These are phyloP conservation scores for Limnephilus lunatus DNA, from an alignment of 2,888 invertebrate species.

Conservation along the genomic window DNA sequence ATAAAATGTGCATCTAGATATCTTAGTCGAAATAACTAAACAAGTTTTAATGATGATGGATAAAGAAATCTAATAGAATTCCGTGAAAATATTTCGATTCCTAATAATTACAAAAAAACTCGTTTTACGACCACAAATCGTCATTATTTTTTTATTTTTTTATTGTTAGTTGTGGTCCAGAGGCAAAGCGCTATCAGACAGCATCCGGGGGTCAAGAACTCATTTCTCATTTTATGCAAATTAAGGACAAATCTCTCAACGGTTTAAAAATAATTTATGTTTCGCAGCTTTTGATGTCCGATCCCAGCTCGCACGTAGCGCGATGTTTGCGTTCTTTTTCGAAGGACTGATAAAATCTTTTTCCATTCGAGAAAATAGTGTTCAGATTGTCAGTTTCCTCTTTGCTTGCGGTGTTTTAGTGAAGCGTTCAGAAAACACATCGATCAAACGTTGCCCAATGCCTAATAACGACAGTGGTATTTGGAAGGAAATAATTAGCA, in stretches of 20 bases:
- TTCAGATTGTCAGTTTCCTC: not conserved
- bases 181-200: not conserved
- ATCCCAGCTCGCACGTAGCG: not conserved
- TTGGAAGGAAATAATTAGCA: constrained; percentile 6
- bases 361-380: not conserved
- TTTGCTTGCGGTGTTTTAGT: not conserved
- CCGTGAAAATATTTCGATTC: not conserved
- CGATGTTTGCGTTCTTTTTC: not conserved
- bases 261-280: not conserved
- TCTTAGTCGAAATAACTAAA: not conserved
- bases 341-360: not conserved
- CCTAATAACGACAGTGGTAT: not conserved
- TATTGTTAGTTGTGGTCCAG: not conserved
- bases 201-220: not conserved
- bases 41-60: not conserved
- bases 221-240: not conserved
- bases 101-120: not conserved
- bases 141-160: not conserved
- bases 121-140: not conserved
- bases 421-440: not conserved
- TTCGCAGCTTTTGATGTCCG: not conserved
- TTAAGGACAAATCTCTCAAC: not conserved
- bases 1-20: not conserved
- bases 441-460: not conserved
- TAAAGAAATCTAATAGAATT: not conserved